Conservation (phyloP, 2,888 invertebrate species). For the Aphidius colemani region DNA sequence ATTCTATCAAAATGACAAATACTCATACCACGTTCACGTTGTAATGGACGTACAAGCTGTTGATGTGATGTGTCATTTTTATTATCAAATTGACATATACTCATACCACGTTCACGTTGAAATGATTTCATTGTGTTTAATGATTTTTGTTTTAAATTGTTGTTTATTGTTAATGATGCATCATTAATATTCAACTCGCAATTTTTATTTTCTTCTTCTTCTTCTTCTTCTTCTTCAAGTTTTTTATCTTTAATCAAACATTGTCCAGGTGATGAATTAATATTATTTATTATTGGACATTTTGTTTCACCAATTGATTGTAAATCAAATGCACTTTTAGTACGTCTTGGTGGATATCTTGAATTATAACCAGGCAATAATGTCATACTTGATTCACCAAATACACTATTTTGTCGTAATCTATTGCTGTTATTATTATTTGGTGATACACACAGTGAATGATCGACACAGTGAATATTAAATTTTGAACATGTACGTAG, state of each 20-base stretch:
- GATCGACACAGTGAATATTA: constrained; percentile 69
- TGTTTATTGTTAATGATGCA: constrained; percentile 6
- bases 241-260: constrained; percentile 30
- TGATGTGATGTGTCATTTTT: constrained; percentile 40
- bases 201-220: constrained; percentile 14
- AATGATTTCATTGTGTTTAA: constrained; percentile 37
- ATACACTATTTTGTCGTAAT: constrained; percentile 82
- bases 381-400: constrained; percentile 74
- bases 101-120: constrained; percentile 47
- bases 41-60: constrained; percentile 39
- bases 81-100: constrained; percentile 45
- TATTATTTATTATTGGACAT: too few species aligned
- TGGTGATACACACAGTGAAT: constrained; percentile 57
- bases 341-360: constrained; percentile 69
- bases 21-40: constrained; percentile 47
- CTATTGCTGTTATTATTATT: constrained; percentile 45
- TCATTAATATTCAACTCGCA: neutral
- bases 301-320: constrained; percentile 72
- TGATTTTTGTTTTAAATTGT: constrained; percentile 33
- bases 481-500: constrained; percentile 73
- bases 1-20: constrained; percentile 47
- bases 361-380: constrained; percentile 65
- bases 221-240: constrained; percentile 21
- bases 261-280: neutral
- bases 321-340: constrained; percentile 83